Evolutionary conservation across 2,888 invertebrate species (phyloP), one percentile per base, ranked within the genome.

Genomic region (Caenorhabditis angaria): DNA sequence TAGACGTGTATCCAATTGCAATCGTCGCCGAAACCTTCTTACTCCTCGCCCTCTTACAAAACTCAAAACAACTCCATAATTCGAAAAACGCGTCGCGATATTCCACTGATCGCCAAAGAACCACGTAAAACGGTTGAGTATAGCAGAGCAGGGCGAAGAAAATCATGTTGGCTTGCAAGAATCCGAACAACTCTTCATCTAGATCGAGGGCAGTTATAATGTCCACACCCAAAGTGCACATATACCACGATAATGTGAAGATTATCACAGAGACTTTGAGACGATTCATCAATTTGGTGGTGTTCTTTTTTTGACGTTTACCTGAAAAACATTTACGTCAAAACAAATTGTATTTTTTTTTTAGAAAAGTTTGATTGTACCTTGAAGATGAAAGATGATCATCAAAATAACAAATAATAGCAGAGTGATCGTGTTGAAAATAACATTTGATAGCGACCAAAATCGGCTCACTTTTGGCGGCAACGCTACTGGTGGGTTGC

Each of bases 201-300:
- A 70, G 20, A 0, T 65, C 70, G 14, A 70, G 27, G 10, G 55
- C 65, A 1, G 35, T 58, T 47, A 70, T 61, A 41, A 70, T 20
- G 54, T 70, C 65, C 41, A 65, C 62, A 10, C 65, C 70, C 47
- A 70, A 55, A 14, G 61, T 70, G 61, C 70, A 65, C 64, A 65
- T 70, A 41, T 70, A 70, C 70, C 70, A 54, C 1, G 54, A 54
- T 6, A 54, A 27, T 28, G 24, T 5, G 29, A 54, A 54, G 6
- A 54, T 28, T 14, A 54, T n/a, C 8, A 54, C 54, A 5, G 54
- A 27, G 6, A 54, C 27, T 54, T 54, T 54, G 12, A 54, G 5
- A 25, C 54, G 25, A 27, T 25, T 28, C 28, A 54, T 28, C 29
- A 54, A 6, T 25, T 29, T 27, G 20, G 4, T n/a, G 1, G 25